Evolutionary conservation across 2,113 vertebrate species (phyloP).

Genomic region (Mobula hypostoma): DNA sequence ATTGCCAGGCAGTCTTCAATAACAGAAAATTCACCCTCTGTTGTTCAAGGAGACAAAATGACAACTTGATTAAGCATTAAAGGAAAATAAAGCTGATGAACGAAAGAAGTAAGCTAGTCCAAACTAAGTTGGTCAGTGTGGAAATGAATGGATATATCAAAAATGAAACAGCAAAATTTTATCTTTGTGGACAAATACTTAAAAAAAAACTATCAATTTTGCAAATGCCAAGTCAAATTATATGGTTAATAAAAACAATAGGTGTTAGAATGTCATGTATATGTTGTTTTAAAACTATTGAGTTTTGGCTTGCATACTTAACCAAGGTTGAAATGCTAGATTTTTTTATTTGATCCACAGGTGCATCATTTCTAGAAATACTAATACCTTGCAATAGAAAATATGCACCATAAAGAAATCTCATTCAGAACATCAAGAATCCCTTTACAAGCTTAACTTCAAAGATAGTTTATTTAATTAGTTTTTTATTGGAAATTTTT

Average conservation of each 20-base stretch:
- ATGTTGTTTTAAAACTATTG: too few relatives aligned
- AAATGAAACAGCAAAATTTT: not conserved
- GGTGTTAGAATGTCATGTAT: not conserved
- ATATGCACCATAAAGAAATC: not conserved
- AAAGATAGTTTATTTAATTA: not conserved
- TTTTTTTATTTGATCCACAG: not conserved
- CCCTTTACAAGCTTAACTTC: not conserved
- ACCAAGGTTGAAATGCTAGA: not conserved
- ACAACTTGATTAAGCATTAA: slow-evolving; percentile 48
- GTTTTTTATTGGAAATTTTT: not conserved
- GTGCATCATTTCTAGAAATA: not conserved
- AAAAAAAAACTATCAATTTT: not conserved
- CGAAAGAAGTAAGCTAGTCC: not conserved
- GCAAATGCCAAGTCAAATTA: not conserved
- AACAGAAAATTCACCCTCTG: slow-evolving; percentile 42
- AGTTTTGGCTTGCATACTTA: not conserved
- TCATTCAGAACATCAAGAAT: not conserved
- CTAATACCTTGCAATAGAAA: not conserved
- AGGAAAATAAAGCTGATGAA: slow-evolving; percentile 44
- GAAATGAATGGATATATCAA: not conserved
- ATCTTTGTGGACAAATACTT: not conserved
- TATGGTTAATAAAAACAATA: not conserved
- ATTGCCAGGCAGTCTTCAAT: slow-evolving; percentile 43
- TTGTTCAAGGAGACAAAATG: slow-evolving; percentile 9
- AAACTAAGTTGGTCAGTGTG: not conserved